These are phyloP conservation scores for Sussaba pulchella DNA, from an alignment of 2,888 invertebrate genomes.

Conservation along the genomic window DNA sequence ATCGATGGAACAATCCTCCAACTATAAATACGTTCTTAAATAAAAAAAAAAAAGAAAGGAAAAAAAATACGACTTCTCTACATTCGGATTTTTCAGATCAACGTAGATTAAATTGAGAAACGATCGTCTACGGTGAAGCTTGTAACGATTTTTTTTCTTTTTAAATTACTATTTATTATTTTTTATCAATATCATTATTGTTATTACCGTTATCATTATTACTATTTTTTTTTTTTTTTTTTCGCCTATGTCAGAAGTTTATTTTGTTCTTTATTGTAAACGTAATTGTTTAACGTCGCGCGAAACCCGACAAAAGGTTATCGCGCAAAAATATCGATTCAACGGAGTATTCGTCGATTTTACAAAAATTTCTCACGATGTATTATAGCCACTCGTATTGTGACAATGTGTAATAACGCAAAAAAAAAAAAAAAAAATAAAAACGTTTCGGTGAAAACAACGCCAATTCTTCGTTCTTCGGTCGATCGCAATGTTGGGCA, in stretches of 20 bases:
- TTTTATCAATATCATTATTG: constrained; percentile 34
- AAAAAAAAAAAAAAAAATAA: too few relatives aligned
- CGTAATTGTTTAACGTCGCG: constrained; percentile 28
- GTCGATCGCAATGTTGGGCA: constrained; percentile 6
- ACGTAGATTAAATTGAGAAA: constrained; percentile 74
- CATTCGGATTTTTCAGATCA: constrained; percentile 72
- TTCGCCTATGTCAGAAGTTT: background rate
- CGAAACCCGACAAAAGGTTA: constrained; percentile 38
- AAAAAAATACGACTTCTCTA: constrained; percentile 78
- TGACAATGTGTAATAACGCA: constrained; percentile 47
- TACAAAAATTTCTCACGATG: constrained; percentile 62
- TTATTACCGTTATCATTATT: constrained; percentile 47
- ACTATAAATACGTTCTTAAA: constrained; percentile 75
- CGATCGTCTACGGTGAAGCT: constrained; percentile 60
- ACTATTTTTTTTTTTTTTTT: constrained; percentile 34
- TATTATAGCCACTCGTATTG: constrained; percentile 41
- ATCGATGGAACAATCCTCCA: constrained; percentile 78
- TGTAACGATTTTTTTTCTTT: constrained; percentile 54
- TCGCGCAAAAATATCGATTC: constrained; percentile 57
- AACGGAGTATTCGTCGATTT: constrained; percentile 73
- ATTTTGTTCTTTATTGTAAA: constrained; percentile 45
- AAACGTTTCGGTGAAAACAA: constrained; percentile 56
- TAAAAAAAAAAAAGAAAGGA: constrained; percentile 72
- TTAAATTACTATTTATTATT: constrained; percentile 54
- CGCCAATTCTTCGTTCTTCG: background rate